These are phyloP conservation scores for Ictidomys tridecemlineatus DNA, from an alignment of 2,113 vertebrate genomes.

Conservation along the genomic window DNA sequence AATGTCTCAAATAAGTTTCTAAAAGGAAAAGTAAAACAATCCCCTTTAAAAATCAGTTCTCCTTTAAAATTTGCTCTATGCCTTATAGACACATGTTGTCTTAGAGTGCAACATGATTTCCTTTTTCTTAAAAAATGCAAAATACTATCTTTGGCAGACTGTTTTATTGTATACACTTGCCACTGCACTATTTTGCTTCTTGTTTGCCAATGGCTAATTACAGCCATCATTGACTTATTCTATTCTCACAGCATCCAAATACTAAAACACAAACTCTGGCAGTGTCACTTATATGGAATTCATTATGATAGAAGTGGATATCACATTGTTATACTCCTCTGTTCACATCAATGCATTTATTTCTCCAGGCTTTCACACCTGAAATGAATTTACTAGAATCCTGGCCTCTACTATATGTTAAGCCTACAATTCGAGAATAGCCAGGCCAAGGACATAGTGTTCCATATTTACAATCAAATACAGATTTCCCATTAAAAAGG, in stretches of 20 bases:
- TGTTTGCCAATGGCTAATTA: constrained; percentile 66
- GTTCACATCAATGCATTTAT: constrained; percentile 38
- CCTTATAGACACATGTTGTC: constrained; percentile 21
- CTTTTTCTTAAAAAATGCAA: constrained; percentile 55
- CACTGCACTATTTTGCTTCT: constrained; percentile 62
- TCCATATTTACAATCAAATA: constrained; percentile 83
- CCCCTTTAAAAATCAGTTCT: neutral
- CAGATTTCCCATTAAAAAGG: constrained; percentile 81
- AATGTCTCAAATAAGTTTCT: constrained; percentile 11
- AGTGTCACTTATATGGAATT: constrained; percentile 14
- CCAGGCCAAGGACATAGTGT: constrained; percentile 72
- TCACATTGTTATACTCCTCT: constrained; percentile 21
- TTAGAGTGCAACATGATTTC: neutral
- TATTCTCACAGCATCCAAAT: neutral
- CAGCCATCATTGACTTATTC: constrained; percentile 36
- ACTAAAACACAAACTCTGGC: constrained; percentile 26
- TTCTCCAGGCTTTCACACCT: constrained; percentile 47
- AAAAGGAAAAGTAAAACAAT: neutral
- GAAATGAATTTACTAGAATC: constrained; percentile 64
- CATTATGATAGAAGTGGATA: constrained; percentile 42
- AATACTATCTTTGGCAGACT: constrained; percentile 10
- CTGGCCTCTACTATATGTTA: constrained; percentile 70
- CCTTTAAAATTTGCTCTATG: neutral
- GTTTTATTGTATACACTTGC: constrained; percentile 54
- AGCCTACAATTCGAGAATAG: constrained; percentile 63